Evolutionary conservation across 2,888 invertebrate species (phyloP), one percentile per base, ranked within the genome.

Genomic region (Drosophila subquinaria): DNA sequence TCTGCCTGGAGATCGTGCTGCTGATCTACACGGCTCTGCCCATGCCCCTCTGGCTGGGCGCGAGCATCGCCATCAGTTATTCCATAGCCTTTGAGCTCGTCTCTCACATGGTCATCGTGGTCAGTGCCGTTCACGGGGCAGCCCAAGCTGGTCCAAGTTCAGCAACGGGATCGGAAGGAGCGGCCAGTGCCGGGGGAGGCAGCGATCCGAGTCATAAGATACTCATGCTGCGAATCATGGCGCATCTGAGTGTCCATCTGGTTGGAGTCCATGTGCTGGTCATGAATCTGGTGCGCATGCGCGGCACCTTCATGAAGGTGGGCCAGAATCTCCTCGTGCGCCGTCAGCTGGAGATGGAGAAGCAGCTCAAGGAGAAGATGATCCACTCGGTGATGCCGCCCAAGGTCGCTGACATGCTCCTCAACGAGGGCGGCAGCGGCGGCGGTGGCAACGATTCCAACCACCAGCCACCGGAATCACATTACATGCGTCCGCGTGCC

Each of bases 371-470:
- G 92, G 98, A 98, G 92, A 97, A 98, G 92, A 98, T 99, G 98
- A 98, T 98, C 84, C 97, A 97, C 92, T 98, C 98, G 27, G 97
- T 99, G 67, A 99, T 99, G 99, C 99, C 99, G 9, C 98, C 97
- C 0, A 97, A 96, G 90, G 97, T 98, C 2, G 98, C 98, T 3
- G 95, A 95, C 81, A 97, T 97, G 96, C 92, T 97, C 59, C 94
- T 97, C 94, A 95, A 95, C 74, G 97, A 97, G 90, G 95, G 96
- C 87, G 78, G 85, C 33, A 70, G 73, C 20, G 63, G 73, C 0
- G 82, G 94, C 93, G 30, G 30, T 8, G 30, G 30, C 30, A 42
- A 89, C 11, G 92, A 92, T 42, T 74, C 87, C 0, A 74, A 72
- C 3, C 48, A 84, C 3, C 48, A 84, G 15, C 81, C 84, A 0